Conservation (phyloP, 2,113 vertebrate species). For the Phaetusa simplex region DNA sequence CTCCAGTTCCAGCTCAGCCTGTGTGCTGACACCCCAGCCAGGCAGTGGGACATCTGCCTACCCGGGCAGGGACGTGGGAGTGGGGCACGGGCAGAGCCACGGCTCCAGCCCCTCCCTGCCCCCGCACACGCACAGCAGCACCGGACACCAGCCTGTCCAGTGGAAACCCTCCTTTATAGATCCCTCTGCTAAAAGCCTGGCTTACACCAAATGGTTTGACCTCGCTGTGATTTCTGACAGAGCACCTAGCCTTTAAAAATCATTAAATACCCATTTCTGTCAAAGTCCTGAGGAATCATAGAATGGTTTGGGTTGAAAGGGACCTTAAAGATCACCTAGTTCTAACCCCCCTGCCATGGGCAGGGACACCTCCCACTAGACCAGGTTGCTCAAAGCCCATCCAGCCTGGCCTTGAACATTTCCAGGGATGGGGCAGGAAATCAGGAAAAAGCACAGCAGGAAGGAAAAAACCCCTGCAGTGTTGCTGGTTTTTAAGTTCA, state of each 20-base stretch:
- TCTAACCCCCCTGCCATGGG: too few species aligned
- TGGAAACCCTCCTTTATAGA: not conserved
- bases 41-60: not conserved
- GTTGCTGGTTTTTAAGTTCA: not conserved
- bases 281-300: not conserved
- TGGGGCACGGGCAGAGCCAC: fast-evolving
- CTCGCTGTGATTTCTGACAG: not conserved
- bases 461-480: not conserved
- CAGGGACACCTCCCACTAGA: too few species aligned
- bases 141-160: not conserved
- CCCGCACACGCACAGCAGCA: not conserved
- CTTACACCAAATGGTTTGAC: not conserved
- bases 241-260: not conserved
- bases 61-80: not conserved
- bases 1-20: not conserved
- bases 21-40: not conserved
- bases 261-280: not conserved
- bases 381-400: too few species aligned
- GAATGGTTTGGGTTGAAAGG: too few species aligned
- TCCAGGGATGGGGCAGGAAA: too few species aligned
- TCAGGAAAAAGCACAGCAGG: not conserved
- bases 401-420: too few species aligned
- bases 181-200: not conserved
- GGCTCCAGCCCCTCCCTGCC: not conserved
- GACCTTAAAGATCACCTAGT: too few species aligned